Evolutionary conservation across 2,797 vertebrate species (phyloP), one percentile per base, ranked within the genome.

Genomic region (Myripristis murdjan): DNA sequence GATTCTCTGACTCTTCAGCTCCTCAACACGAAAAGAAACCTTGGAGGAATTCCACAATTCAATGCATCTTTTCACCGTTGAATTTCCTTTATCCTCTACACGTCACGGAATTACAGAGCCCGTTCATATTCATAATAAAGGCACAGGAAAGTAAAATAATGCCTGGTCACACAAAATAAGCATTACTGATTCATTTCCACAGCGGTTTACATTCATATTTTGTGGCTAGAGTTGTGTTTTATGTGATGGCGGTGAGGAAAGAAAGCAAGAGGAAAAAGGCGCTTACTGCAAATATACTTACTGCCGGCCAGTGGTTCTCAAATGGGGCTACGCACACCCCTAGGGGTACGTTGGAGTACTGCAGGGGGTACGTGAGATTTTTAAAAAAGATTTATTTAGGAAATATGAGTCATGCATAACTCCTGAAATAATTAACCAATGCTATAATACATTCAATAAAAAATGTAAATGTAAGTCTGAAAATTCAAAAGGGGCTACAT

Each of bases 161-260:
- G 33, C 18, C 6, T 16, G 22, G n/a, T n/a, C 41, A 55, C 54
- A 37, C 7, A 18, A 33, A 56, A 59, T 28, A 52, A 6, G 62
- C 44, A 6, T 24, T 1, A 1, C 44, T 4, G 5, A 65, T 74
- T 1, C 23, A 59, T 35, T 11, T 55, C 70, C 43, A 60, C 48
- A 44, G 58, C 15, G 57, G 14, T 73, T 70, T 24, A 56, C 64
- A 44, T n/a, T n/a, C 57, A 69, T 6, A 8, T 5, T 33, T 33
- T 6, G 31, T 6, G 8, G 31, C 35, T 37, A 11, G 35, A 37
- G 48, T 48, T 10, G 52, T 35, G 26, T 54, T 68, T 48, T 37
- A 73, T 64, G 37, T 61, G 51, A 63, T 0, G 20, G 31, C 2
- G 62, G 22, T 10, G 41, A 46, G 73, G 33, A 33, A 23, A 49